These are phyloP conservation scores for Nilaparvata lugens DNA, from an alignment of 1,140 invertebrate genomes.

Conservation along the genomic window DNA sequence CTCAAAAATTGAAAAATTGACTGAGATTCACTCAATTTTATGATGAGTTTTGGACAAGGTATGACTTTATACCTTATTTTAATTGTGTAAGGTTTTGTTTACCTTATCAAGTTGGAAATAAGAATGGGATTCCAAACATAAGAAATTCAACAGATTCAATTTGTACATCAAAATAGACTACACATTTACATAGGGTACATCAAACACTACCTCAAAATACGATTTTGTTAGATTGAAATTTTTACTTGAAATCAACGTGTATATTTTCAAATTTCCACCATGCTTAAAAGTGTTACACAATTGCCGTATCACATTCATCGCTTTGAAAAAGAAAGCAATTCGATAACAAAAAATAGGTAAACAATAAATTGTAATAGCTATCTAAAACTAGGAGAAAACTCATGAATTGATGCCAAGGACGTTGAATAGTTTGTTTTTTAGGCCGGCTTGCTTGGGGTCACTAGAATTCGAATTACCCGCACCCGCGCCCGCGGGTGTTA, in stretches of 20 bases:
- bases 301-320: constrained; percentile 1
- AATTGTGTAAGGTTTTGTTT: too few species aligned
- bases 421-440: constrained; percentile 53
- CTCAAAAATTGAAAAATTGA: too few species aligned
- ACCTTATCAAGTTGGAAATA: too few species aligned
- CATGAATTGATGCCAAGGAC: constrained; percentile 40
- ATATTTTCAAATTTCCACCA: neutral
- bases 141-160: too few species aligned
- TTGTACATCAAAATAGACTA: too few species aligned
- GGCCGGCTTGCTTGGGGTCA: constrained; percentile 38
- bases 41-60: too few species aligned
- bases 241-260: neutral
- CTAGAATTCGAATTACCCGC: neutral
- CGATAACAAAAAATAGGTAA: neutral
- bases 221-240: neutral
- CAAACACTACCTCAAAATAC: too few species aligned
- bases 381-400: too few species aligned
- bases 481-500: constrained; percentile 33
- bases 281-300: neutral
- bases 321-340: neutral
- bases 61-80: too few species aligned
- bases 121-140: too few species aligned
- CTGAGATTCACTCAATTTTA: too few species aligned
- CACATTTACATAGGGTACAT: too few species aligned
- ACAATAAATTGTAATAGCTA: constrained; percentile 15